Evolutionary conservation across 2,113 vertebrate species (phyloP), one percentile per base, ranked within the genome.

Genomic region (Orcinus orca): DNA sequence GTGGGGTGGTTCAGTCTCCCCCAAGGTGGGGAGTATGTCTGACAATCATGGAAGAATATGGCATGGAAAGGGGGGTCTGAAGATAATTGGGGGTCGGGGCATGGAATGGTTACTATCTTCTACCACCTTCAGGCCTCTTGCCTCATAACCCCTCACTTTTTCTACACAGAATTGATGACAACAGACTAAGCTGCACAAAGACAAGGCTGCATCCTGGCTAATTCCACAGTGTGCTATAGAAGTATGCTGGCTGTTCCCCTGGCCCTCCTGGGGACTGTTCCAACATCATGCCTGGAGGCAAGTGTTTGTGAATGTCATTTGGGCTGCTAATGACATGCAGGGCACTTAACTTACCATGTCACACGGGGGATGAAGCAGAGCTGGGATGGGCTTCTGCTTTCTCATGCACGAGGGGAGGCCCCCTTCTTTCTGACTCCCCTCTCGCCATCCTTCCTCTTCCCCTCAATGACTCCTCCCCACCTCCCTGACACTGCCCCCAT

Each of bases 221-320:
- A 63, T 38, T 76, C 73, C 82, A 74, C 10, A 4, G 33, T 21
- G 36, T 33, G 76, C 58, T 83, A 38, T 67, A 17, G 79, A 67
- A 65, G 74, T 20, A 18, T 1, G 15, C 38, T 84, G 4, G 14
- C 77, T 65, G 4, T 17, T 86, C 62, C 73, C 29, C 68, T 5
- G 9, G 60, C 74, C 62, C 91, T 89, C 95, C 74, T 13, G 36
- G 77, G 93, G 89, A 80, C 21, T 0, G 6, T 87, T 90, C 80
- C 55, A 92, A 9, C 91, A 80, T 50, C 93, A 79, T 0, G 11
- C 41, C 65, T 88, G 82, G 86, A 97, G 87, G 96, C 92, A 88
- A 96, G 86, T 97, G 96, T 93, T 95, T 87, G 65, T 82, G 89
- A 95, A 82, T 93, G 96, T 97, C 95, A 84, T 80, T 96, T 67